These are phyloP conservation scores for Drosophila parthenogenetica DNA, from an alignment of 2,888 invertebrate species.

Conservation along the genomic window DNA sequence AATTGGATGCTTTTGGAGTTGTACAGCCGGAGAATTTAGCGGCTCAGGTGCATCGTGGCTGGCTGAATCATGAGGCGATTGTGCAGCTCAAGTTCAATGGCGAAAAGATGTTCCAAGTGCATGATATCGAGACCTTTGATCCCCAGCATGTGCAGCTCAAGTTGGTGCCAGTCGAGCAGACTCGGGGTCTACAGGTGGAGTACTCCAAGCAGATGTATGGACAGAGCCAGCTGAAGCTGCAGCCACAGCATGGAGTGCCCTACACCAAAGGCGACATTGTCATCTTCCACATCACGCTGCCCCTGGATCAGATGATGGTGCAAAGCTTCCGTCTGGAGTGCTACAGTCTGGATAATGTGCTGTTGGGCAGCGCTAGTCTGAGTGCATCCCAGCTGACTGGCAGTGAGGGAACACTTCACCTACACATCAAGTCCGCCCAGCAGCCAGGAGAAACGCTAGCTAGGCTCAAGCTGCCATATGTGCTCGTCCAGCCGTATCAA, in stretches of 20 bases:
- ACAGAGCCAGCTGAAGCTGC: constrained; percentile 73
- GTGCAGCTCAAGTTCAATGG: constrained; percentile 92
- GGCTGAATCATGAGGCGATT: constrained; percentile 90
- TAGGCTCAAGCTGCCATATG: constrained; percentile 88
- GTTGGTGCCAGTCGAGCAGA: constrained; percentile 78
- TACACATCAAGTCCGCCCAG: constrained; percentile 89
- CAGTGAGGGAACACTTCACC: constrained; percentile 90
- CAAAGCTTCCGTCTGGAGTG: constrained; percentile 70
- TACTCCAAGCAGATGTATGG: constrained; percentile 79
- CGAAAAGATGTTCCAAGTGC: constrained; percentile 89
- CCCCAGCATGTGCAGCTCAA: constrained; percentile 85
- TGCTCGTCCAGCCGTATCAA: constrained; percentile 85
- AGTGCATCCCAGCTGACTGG: constrained; percentile 91
- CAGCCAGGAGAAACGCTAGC: constrained; percentile 91
- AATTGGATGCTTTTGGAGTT: constrained; percentile 63
- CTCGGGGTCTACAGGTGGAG: constrained; percentile 72
- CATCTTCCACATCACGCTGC: constrained; percentile 81
- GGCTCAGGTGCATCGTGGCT: constrained; percentile 89
- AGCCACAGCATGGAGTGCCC: constrained; percentile 70
- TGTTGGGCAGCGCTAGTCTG: constrained; percentile 94
- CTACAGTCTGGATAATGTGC: constrained; percentile 82
- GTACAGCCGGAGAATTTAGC: constrained; percentile 35
- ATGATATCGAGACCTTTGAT: constrained; percentile 86
- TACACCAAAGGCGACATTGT: constrained; percentile 79
- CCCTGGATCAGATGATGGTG: constrained; percentile 57